These are phyloP conservation scores for Arctocebus calabarensis DNA, from an alignment of 2,797 vertebrate genomes.

Conservation along the genomic window DNA sequence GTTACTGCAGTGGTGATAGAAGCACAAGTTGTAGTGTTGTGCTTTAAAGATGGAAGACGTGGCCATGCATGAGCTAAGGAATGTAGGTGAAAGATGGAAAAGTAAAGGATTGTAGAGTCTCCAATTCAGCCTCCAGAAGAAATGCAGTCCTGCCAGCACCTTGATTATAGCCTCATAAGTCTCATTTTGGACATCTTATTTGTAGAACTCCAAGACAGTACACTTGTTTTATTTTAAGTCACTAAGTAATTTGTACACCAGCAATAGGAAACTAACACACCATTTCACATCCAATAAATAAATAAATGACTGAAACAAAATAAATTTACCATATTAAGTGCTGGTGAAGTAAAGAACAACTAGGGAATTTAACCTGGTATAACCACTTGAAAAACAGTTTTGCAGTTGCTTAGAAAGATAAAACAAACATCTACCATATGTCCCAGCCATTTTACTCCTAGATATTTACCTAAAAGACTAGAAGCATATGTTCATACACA, in stretches of 20 bases:
- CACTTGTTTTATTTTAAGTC: background rate
- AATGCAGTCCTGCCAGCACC: background rate
- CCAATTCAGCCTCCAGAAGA: background rate
- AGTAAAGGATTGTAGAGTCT: background rate
- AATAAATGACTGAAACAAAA: background rate
- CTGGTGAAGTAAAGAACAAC: background rate
- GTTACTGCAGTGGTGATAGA: background rate
- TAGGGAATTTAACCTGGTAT: background rate
- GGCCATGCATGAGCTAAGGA: background rate
- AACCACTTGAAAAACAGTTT: background rate
- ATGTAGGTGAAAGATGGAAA: background rate
- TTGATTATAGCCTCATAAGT: constrained; percentile 8
- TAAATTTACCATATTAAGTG: background rate
- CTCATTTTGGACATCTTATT: background rate
- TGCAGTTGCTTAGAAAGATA: background rate
- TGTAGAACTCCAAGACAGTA: background rate
- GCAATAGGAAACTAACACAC: background rate
- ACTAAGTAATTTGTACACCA: background rate
- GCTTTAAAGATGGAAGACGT: background rate
- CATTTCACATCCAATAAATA: background rate
- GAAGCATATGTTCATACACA: background rate
- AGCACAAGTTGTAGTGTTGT: background rate
- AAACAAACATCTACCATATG: background rate
- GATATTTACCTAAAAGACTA: background rate
- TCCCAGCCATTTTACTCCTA: background rate